Evolutionary conservation across 2,797 vertebrate species (phyloP).

Genomic region (Poliocrania exsul): DNA sequence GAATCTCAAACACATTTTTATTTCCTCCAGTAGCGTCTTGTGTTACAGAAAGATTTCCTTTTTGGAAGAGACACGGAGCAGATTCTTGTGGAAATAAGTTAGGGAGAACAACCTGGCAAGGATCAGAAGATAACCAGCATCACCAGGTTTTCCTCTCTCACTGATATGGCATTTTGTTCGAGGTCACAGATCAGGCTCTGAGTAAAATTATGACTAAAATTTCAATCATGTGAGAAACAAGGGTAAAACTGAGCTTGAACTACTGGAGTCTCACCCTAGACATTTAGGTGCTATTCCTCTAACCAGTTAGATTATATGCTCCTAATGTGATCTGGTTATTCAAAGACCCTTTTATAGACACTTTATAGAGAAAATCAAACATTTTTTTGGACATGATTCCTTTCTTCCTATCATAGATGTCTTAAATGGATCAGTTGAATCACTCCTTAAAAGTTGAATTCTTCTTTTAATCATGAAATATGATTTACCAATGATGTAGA

Average conservation of each 20-base stretch:
- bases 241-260: neutral
- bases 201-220: conserved; percentile 9
- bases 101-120: neutral
- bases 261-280: neutral
- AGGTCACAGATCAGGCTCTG: neutral
- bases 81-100: neutral
- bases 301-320: neutral
- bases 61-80: neutral
- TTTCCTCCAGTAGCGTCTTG: neutral
- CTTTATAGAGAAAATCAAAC: neutral
- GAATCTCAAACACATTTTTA: neutral
- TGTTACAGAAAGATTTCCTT: neutral
- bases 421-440: neutral
- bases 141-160: neutral
- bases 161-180: neutral
- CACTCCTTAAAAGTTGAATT: neutral
- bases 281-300: neutral
- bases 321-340: neutral
- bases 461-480: neutral
- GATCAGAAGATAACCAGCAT: neutral
- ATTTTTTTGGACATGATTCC: neutral
- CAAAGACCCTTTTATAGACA: neutral
- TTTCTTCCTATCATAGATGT: neutral
- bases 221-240: neutral
- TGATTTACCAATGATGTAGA: neutral